Conservation (phyloP, 2,113 vertebrate species). For the Lepisosteus osseus region DNA sequence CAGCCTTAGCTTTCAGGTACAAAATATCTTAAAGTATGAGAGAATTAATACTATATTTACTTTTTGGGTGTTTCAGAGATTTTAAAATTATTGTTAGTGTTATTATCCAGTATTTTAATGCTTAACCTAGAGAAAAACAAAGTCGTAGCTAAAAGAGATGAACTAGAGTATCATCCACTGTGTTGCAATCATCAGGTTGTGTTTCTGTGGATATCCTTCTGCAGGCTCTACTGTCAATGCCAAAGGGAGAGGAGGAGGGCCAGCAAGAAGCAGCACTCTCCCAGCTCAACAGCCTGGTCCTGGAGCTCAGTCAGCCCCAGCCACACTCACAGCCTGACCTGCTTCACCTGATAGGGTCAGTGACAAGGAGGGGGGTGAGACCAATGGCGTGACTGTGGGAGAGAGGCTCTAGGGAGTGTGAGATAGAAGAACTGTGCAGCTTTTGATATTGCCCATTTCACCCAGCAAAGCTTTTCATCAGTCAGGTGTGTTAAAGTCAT, state of each 20-base stretch:
- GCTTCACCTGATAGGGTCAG: conserved; percentile 65
- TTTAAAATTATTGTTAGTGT: no score
- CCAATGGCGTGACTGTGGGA: background rate
- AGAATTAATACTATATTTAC: no score
- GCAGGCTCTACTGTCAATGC: conserved; percentile 64
- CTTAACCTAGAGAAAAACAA: no score
- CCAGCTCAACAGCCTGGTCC: conserved; percentile 62
- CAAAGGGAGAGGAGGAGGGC: conserved; percentile 32
- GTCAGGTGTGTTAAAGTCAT: no score
- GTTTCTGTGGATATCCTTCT: background rate
- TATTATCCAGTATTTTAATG: no score
- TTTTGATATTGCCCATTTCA: no score
- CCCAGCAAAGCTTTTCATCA: no score
- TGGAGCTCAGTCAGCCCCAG: conserved; percentile 60
- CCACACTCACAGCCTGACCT: conserved; percentile 44
- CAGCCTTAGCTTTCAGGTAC: no score
- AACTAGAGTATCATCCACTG: background rate
- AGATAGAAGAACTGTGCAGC: background rate
- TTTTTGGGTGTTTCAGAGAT: no score
- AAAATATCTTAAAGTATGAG: no score
- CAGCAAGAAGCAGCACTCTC: conserved; percentile 60
- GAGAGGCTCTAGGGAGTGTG: background rate
- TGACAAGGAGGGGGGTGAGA: background rate
- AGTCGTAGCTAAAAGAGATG: no score
- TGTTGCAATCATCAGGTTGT: background rate